A percentile compares a stretch with the other conserved stretches of the same genome.
Conservation (phyloP, 2,888 invertebrate genomes). For the Meandrusa payeni region DNA sequence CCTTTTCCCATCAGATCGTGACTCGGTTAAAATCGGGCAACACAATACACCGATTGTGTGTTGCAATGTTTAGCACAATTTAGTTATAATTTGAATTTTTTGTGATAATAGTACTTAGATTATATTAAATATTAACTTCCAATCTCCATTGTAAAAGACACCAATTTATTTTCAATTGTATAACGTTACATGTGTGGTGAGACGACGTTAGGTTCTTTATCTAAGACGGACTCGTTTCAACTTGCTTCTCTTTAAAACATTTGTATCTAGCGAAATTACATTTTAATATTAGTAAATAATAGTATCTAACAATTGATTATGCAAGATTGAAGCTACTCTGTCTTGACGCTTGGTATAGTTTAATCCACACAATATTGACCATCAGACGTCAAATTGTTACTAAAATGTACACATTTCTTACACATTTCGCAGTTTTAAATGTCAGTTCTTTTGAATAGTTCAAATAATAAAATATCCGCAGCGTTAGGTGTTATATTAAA, state of each 20-base stretch:
- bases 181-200: slow-evolving; percentile 80
- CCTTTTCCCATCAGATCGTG: slow-evolving; percentile 75
- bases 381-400: slow-evolving; percentile 7
- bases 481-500: slow-evolving; percentile 1
- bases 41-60: slow-evolving; percentile 32
- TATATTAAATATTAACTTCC: slow-evolving; percentile 34
- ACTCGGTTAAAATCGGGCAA: slow-evolving; percentile 49
- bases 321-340: slow-evolving; percentile 58
- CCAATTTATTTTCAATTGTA: slow-evolving; percentile 38
- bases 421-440: background rate
- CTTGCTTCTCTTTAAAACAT: slow-evolving; percentile 36
- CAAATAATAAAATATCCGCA: slow-evolving; percentile 4
- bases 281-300: slow-evolving; percentile 16
- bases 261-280: slow-evolving; percentile 3
- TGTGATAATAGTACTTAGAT: slow-evolving; percentile 78
- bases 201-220: slow-evolving; percentile 70
- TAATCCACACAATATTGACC: slow-evolving; percentile 38
- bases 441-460: slow-evolving; percentile 4
- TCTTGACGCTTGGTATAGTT: slow-evolving; percentile 46
- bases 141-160: slow-evolving; percentile 63
- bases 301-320: slow-evolving; percentile 15
- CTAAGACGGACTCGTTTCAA: slow-evolving; percentile 54
- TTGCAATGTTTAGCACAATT: slow-evolving; percentile 65
- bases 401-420: slow-evolving; percentile 13
- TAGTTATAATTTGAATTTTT: slow-evolving; percentile 65